phyloP scores from a whole-genome alignment of 2,888 invertebrate genomes.

The Ischnus inquisitorius region DNA sequence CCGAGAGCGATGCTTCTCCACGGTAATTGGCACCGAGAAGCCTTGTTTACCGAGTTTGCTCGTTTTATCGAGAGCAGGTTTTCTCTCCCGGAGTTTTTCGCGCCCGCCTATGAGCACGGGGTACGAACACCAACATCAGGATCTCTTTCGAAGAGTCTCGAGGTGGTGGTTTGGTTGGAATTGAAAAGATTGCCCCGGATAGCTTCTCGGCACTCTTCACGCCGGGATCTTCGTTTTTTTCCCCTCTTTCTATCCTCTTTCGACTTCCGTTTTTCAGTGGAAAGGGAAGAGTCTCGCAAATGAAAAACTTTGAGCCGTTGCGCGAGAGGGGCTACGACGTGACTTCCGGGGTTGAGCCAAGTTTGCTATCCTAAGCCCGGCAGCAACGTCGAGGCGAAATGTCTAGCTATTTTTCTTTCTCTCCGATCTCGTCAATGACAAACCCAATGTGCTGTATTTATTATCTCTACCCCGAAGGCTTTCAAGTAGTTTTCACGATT shows the following conservation, averaged over 20 bases:
- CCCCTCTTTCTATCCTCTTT: neutral
- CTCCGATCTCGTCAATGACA: slow-evolving; percentile 2
- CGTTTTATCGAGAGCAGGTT: slow-evolving; percentile 40
- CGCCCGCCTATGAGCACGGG: neutral
- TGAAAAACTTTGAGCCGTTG: slow-evolving; percentile 30
- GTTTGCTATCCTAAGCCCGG: slow-evolving; percentile 9
- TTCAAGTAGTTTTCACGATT: neutral
- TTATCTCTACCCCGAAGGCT: slow-evolving; percentile 16
- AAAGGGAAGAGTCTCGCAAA: neutral
- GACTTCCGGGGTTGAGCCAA: slow-evolving; percentile 25
- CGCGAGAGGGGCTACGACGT: slow-evolving; percentile 23
- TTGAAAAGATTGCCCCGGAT: slow-evolving; percentile 38
- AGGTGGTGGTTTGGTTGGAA: slow-evolving; percentile 5
- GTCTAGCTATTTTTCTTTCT: slow-evolving; percentile 42
- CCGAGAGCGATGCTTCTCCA: slow-evolving; percentile 49
- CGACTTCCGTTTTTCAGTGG: slow-evolving; percentile 40
- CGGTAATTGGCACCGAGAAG: slow-evolving; percentile 60
- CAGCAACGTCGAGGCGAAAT: neutral
- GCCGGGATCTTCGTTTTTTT: neutral
- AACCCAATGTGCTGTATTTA: slow-evolving; percentile 10
- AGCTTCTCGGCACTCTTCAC: neutral
- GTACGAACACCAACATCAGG: neutral
- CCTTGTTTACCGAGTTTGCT: slow-evolving; percentile 25
- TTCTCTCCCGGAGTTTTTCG: neutral
- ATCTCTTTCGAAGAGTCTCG: slow-evolving; percentile 9